Conservation (phyloP, 2,888 invertebrate genomes). For the Chelonus formosanus region DNA sequence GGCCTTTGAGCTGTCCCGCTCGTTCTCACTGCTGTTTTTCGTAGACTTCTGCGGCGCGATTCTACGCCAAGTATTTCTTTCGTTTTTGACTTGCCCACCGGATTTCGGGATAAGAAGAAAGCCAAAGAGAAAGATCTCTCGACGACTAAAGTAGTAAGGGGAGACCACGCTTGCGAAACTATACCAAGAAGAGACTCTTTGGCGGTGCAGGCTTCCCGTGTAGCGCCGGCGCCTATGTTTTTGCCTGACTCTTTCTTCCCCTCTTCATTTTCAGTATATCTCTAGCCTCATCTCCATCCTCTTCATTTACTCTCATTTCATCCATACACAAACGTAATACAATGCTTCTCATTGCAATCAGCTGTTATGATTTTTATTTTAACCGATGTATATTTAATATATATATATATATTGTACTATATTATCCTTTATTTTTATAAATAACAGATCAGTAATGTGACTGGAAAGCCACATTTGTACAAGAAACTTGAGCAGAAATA, state of each 20-base stretch:
- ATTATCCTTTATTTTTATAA: no score
- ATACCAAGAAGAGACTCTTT: conserved; percentile 56
- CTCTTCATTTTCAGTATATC: conserved; percentile 19
- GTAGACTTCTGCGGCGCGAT: conserved; percentile 14
- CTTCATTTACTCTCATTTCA: conserved; percentile 10
- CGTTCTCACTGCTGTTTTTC: conserved; percentile 1
- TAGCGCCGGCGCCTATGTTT: conserved; percentile 63
- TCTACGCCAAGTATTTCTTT: conserved; percentile 40
- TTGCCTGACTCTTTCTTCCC: conserved; percentile 45
- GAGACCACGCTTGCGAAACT: conserved; percentile 42
- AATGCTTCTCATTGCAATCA: no score
- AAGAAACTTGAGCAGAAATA: no score
- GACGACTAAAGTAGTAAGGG: conserved; percentile 25
- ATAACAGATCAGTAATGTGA: no score
- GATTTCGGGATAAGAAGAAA: conserved; percentile 49
- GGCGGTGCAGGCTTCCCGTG: conserved; percentile 50
- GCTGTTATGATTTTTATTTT: no score
- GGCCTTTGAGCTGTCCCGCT: conserved; percentile 15
- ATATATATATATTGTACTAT: not conserved
- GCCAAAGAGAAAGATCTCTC: conserved; percentile 14
- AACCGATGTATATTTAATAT: not conserved
- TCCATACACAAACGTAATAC: not conserved
- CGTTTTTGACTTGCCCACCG: conserved; percentile 29
- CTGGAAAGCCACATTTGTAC: no score
- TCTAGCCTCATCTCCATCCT: conserved; percentile 20